Evolutionary conservation across 2,797 vertebrate species (phyloP).

Genomic region (Bucorvus abyssinicus): DNA sequence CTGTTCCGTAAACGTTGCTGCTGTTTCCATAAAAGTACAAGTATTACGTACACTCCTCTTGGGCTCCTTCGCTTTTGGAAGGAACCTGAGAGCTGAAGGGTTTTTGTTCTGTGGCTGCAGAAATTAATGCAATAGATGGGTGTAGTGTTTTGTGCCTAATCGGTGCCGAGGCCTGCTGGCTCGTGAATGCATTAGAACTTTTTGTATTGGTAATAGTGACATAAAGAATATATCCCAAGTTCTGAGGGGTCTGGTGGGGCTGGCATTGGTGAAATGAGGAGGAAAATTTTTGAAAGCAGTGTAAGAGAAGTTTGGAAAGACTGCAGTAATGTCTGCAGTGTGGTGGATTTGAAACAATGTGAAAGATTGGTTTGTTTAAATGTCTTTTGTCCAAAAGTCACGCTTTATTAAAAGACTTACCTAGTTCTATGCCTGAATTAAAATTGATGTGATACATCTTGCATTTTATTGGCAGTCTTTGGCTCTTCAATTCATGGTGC

Average conservation of each 20-base stretch:
- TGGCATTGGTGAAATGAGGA: not conserved
- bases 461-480: not conserved
- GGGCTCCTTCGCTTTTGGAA: not conserved
- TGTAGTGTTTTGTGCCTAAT: fast-evolving
- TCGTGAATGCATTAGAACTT: not conserved
- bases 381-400: not conserved
- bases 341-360: not conserved
- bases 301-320: not conserved
- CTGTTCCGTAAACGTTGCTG: not conserved
- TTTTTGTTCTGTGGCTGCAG: not conserved
- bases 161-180: not conserved
- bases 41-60: fast-evolving
- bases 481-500: not conserved
- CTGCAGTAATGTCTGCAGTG: fast-evolving
- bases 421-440: not conserved
- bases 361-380: not conserved
- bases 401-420: not conserved
- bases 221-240: not conserved
- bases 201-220: not conserved
- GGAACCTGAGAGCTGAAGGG: not conserved
- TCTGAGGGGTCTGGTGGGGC: not conserved
- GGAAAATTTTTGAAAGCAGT: not conserved
- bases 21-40: not conserved
- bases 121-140: not conserved
- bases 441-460: fast-evolving